Evolutionary conservation across 2,888 invertebrate species (phyloP).

Genomic region (Sminthurides aquaticus): DNA sequence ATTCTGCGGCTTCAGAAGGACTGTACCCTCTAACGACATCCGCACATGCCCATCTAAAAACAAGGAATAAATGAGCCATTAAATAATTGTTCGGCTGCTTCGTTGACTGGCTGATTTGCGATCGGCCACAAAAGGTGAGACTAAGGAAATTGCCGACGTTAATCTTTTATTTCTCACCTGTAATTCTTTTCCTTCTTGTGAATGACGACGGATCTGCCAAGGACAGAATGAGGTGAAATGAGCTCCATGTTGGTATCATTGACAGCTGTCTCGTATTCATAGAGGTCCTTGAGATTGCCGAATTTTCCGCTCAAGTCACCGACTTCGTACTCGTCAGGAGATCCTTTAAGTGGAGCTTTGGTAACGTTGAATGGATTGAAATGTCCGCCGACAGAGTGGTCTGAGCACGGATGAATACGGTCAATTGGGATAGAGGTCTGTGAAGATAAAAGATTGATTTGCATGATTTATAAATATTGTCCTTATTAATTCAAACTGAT

Average conservation of each 20-base stretch:
- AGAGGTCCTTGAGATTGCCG: constrained; percentile 63
- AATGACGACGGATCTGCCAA: constrained; percentile 79
- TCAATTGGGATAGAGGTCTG: constrained; percentile 75
- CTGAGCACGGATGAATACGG: constrained; percentile 79
- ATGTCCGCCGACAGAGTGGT: constrained; percentile 69
- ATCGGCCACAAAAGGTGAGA: too few relatives aligned
- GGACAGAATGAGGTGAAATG: constrained; percentile 70
- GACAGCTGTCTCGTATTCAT: constrained; percentile 51
- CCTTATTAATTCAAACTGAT: neutral
- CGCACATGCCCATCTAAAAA: constrained; percentile 69
- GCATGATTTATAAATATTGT: neutral
- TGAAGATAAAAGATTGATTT: constrained; percentile 21
- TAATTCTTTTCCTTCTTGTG: constrained; percentile 57
- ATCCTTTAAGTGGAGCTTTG: constrained; percentile 61
- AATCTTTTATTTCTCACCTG: too few relatives aligned
- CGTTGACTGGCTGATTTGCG: too few relatives aligned
- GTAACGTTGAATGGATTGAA: constrained; percentile 74
- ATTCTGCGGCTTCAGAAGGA: constrained; percentile 75
- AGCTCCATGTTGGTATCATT: constrained; percentile 76
- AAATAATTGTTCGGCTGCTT: too few relatives aligned
- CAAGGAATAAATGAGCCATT: neutral
- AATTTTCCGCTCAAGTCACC: constrained; percentile 82
- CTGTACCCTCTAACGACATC: constrained; percentile 79
- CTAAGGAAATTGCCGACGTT: too few relatives aligned
- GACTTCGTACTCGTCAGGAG: constrained; percentile 76